Conservation (phyloP, 1,140 invertebrate species). For the Gonatopus flavifemur region DNA sequence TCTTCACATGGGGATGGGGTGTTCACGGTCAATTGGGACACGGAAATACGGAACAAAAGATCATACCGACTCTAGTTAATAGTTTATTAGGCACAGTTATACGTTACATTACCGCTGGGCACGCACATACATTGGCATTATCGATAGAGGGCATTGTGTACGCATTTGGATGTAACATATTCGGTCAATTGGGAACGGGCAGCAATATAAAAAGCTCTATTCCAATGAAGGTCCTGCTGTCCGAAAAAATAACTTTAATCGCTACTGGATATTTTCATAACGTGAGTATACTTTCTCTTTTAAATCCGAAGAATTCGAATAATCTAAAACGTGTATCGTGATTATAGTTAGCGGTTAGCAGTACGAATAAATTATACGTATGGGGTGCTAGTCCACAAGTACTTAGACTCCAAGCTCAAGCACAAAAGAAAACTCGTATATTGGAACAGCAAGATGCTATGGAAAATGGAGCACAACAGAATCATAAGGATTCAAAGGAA, state of each 20-base stretch:
- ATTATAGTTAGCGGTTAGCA: conserved; percentile 69
- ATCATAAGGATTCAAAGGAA: conserved; percentile 19
- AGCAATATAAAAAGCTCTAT: conserved; percentile 63
- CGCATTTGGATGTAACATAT: conserved; percentile 77
- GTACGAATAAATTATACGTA: conserved; percentile 68
- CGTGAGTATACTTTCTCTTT: conserved; percentile 59
- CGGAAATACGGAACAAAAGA: conserved; percentile 67
- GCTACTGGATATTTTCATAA: conserved; percentile 81
- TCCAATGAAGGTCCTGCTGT: conserved; percentile 62
- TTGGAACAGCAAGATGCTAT: conserved; percentile 52
- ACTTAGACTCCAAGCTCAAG: conserved; percentile 69
- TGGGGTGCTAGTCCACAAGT: conserved; percentile 82
- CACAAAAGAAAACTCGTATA: conserved; percentile 62
- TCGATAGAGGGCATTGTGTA: conserved; percentile 68
- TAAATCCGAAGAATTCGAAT: neutral
- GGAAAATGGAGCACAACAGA: conserved; percentile 38
- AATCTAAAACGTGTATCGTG: conserved; percentile 14
- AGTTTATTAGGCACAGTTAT: conserved; percentile 43
- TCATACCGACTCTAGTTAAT: conserved; percentile 63
- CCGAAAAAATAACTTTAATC: conserved; percentile 66
- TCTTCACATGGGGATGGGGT: conserved; percentile 78
- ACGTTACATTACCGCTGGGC: conserved; percentile 67
- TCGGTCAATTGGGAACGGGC: conserved; percentile 76
- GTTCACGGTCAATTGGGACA: conserved; percentile 84
- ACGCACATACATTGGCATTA: conserved; percentile 74